Base-by-base conservation (phyloP, 1,140 invertebrate genomes). In the Ganaspis sp. region DNA sequence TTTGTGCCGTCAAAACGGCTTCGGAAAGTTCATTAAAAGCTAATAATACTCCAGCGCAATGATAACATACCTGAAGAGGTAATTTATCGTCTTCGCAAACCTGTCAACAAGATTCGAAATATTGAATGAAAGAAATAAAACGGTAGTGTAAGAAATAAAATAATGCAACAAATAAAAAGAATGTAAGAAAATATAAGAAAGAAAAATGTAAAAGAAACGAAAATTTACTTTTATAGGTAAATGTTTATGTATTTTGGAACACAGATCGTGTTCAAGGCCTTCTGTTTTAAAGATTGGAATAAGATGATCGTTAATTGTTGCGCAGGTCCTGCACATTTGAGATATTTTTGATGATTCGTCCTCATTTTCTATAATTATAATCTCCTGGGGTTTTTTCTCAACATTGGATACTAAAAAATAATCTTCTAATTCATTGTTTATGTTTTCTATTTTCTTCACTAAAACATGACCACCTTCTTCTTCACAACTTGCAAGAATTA, bases 11-110 rank as follows among this genome's bases (percentile, higher is more conserved):
- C 19, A 92, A 49, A 85, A 93, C 94, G 76, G 90, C 91, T 74
- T 92, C 84, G 19, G 92, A 88, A 40, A 95, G 89, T 75, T 94
- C 92, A 84, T 94, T 92, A 93, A 93, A 95, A 0, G 93, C 92
- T 40, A 94, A 83, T 19, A 95, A 80, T 0, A 93, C 93, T 58
- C 91, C 92, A 0, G 92, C 92, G 85, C 95, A 95, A 72, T 93
- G 92, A 80, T 92, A 93, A 90, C 95, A 95, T 53, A 94, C 86
- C 76, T 93, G 92, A 6, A 91, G 81, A 1, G 94, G 94, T 74
- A 95, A 87, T 11, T 79, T 84, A 83, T 95, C 94, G 21, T 83
- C 83, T 84, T 92, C 84, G 1, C 88, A 80, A 49, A 95, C 90
- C 93, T 94, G 84, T 40, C 84, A 77, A 54, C 72, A 21, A 58